Percentiles rank a stretch among this genome's conserved stretches.
These are phyloP conservation scores for Muscina levida DNA, from an alignment of 2,888 invertebrate species.

Conservation along the genomic window DNA sequence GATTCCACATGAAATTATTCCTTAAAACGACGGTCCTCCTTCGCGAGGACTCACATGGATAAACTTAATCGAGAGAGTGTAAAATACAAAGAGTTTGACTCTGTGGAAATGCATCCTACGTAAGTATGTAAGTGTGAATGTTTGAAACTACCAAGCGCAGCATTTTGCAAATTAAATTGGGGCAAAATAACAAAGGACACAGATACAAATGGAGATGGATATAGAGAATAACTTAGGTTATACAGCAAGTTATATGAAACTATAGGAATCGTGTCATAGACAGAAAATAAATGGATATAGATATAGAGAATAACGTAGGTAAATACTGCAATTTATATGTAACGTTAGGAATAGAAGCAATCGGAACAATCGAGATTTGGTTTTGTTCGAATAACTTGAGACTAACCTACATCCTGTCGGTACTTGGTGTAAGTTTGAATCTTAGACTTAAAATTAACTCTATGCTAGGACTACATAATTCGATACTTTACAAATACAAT, in stretches of 20 bases:
- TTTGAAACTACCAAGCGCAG: slow-evolving; percentile 50
- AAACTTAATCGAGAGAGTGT: slow-evolving; percentile 40
- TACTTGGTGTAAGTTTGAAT: slow-evolving; percentile 36
- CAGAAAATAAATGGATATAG: no score
- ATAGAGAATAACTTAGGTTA: not conserved
- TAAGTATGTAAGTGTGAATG: slow-evolving; percentile 14
- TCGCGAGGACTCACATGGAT: not conserved
- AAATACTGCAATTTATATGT: slow-evolving; percentile 22
- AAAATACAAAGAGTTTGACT: slow-evolving; percentile 71
- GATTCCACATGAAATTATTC: slow-evolving; percentile 19
- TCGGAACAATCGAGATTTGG: not conserved
- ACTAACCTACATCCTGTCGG: slow-evolving; percentile 23
- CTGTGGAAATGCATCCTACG: slow-evolving; percentile 72
- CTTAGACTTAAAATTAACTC: slow-evolving; percentile 54
- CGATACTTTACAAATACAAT: slow-evolving; percentile 62
- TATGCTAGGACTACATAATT: slow-evolving; percentile 53
- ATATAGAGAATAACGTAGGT: not conserved
- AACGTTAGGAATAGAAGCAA: not conserved
- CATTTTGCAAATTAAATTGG: slow-evolving; percentile 2
- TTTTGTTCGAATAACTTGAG: slow-evolving; percentile 27
- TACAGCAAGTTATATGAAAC: slow-evolving; percentile 6
- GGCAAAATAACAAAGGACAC: slow-evolving; percentile 7
- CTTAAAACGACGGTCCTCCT: slow-evolving; percentile 17
- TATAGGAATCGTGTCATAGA: slow-evolving; percentile 1
- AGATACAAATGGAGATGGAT: no score